phyloP scores from a whole-genome alignment of 64 coral and sea anemone species.

The Catalaphyllia jardinei region DNA sequence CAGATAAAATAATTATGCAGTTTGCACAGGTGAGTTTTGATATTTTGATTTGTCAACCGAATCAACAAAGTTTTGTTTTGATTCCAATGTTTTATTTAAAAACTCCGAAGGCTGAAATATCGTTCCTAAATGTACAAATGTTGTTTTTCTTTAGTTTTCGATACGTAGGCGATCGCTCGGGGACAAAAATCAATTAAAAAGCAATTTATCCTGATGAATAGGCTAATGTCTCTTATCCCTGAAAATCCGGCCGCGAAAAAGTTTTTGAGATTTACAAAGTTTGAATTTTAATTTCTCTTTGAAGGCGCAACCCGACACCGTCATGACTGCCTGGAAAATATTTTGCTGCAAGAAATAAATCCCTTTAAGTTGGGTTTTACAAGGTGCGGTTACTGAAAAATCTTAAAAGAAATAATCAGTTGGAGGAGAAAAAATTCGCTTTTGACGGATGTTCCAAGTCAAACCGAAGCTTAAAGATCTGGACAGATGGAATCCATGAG shows the following conservation, averaged over 20 bases:
- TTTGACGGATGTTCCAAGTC: neutral
- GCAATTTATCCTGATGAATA: slow-evolving; percentile 16
- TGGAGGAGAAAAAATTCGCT: neutral
- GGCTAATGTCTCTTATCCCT: neutral
- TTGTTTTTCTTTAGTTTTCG: neutral
- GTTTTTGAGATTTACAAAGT: neutral
- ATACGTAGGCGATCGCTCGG: neutral
- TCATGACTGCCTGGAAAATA: neutral
- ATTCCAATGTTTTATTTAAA: neutral
- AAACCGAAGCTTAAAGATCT: neutral
- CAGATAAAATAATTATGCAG: neutral
- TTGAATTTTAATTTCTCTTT: slow-evolving; percentile 7
- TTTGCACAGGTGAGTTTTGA: slow-evolving; percentile 22
- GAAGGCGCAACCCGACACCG: neutral
- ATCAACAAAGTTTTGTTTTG: slow-evolving; percentile 12
- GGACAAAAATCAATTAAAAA: slow-evolving; percentile 27
- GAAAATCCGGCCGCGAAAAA: neutral
- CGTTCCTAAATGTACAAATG: neutral
- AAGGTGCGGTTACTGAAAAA: neutral
- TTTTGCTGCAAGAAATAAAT: neutral
- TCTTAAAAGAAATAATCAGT: neutral
- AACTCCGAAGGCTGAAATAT: neutral
- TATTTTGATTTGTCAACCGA: neutral
- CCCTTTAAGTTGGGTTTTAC: neutral
- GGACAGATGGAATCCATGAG: slow-evolving; percentile 24